Base-by-base conservation (phyloP, 2,888 invertebrate genomes). In the Meteorus colon region DNA sequence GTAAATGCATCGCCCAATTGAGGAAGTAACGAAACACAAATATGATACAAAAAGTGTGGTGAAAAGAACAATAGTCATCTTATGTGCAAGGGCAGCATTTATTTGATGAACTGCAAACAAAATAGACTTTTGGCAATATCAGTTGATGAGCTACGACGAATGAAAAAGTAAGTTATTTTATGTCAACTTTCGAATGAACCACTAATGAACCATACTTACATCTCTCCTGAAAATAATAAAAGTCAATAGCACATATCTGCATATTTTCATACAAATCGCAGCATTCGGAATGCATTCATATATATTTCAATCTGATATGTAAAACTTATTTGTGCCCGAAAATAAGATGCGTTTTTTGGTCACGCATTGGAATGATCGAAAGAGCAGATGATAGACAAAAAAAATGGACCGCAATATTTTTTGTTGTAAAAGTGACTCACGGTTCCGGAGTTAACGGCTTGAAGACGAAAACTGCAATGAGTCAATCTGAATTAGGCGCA, bases 341-440 rank as follows among this genome's bases (percentile, higher is more conserved):
- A 19, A 24, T 19, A 10, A 24, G 6, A 19, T 19, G 19, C n/a
- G 4, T 4, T 1, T 19, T 4, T 1, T 55, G 8, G 19, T 55
- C 55, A 19, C 55, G 55, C 55, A 19, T 29, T 4, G 29, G 14
- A 31, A 34, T 4, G 27, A 31, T 41, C 41, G 0, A 19, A 63
- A 31, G 8, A 60, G 19, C 1, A 60, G n/a, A 31, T 29, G 12
- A 14, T n/a, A 10, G 4, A 62, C 1, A 63, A n/a, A 63, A 63
- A 62, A 29, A n/a, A 14, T 45, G 14, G 12, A 41, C 8, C 41
- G 31, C 19, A 60, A 60, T 41, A 62, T 45, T 59, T 41, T 37
- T 24, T 62, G 41, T 51, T 16, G n/a, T 29, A 65, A 60, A 65
- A 73, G 29, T 60, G 45, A 74, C 74, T 74, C 74, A 68, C 74